Evolutionary conservation across 1,140 invertebrate genomes (phyloP).

Genomic region (Venustaconcha ellipsiformis): DNA sequence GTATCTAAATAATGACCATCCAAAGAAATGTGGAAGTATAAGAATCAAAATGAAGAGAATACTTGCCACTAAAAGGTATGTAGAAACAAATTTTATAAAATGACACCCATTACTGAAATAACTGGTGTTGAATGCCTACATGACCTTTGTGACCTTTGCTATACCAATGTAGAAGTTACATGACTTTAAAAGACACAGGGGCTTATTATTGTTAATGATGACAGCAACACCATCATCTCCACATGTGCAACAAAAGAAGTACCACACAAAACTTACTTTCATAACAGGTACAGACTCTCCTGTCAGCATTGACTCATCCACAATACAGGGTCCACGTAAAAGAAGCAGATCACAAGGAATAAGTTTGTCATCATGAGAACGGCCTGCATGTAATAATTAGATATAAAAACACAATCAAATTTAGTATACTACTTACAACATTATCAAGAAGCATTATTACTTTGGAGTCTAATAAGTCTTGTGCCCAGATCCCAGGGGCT

Average conservation of each 20-base stretch:
- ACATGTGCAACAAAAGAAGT: not conserved
- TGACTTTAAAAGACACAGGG: not conserved
- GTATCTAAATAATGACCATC: too few relatives aligned
- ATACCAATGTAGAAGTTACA: not conserved
- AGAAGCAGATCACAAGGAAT: slow-evolving; percentile 98
- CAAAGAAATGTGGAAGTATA: too few relatives aligned
- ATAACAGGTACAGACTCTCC: slow-evolving; percentile 98
- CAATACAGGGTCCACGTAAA: slow-evolving; percentile 93
- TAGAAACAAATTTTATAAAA: too few relatives aligned
- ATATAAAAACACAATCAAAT: slow-evolving; percentile 8
- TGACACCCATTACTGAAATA: too few relatives aligned
- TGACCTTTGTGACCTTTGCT: too few relatives aligned
- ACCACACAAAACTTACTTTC: slow-evolving; percentile 76
- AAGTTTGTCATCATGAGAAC: slow-evolving; percentile 89
- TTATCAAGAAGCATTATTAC: too few relatives aligned
- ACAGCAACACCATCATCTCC: not conserved
- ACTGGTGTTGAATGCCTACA: too few relatives aligned
- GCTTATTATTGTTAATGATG: not conserved
- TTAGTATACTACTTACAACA: not conserved
- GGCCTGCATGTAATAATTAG: slow-evolving; percentile 64
- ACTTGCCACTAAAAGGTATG: too few relatives aligned
- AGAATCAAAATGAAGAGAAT: too few relatives aligned
- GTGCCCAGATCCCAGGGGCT: too few relatives aligned
- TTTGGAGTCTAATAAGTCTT: too few relatives aligned
- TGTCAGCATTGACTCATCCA: slow-evolving; percentile 98